Conservation (phyloP, 2,888 invertebrate genomes). For the Pyrocoelia pectoralis region DNA sequence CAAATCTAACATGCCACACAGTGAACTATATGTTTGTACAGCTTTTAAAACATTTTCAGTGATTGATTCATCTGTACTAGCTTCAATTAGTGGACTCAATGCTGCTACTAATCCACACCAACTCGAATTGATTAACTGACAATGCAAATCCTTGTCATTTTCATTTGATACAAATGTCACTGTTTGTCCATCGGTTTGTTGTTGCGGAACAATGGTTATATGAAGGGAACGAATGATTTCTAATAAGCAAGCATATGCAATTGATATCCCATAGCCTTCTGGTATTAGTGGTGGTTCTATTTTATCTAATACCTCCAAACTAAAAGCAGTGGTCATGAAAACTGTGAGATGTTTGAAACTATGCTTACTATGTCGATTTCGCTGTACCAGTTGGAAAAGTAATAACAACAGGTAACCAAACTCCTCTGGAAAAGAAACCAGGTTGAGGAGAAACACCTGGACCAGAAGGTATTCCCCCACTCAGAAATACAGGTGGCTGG, state of each 20-base stretch:
- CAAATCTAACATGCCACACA: constrained; percentile 85
- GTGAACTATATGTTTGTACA: constrained; percentile 87
- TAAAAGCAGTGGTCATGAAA: constrained; percentile 51
- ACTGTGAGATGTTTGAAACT: background rate
- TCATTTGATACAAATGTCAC: constrained; percentile 30
- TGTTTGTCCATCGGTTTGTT: constrained; percentile 50
- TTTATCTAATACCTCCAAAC: constrained; percentile 96
- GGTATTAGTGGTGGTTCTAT: constrained; percentile 91
- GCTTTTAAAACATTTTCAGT: constrained; percentile 92
- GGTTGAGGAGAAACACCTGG: constrained; percentile 86
- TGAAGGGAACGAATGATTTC: constrained; percentile 90
- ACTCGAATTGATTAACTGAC: constrained; percentile 88
- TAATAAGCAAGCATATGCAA: constrained; percentile 92
- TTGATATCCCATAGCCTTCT: constrained; percentile 97
- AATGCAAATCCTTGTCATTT: constrained; percentile 61
- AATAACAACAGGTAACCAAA: constrained; percentile 89
- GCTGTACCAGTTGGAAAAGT: constrained; percentile 86
- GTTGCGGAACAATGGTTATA: constrained; percentile 71
- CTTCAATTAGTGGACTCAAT: constrained; percentile 89
- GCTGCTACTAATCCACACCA: constrained; percentile 96
- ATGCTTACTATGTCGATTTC: constrained; percentile 88
- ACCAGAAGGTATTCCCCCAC: constrained; percentile 73
- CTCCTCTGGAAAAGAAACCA: constrained; percentile 92
- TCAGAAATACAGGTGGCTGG: constrained; percentile 70
- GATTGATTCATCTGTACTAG: constrained; percentile 92